Percentiles rank a stretch among this genome's conserved stretches.
These are phyloP conservation scores for Cryptoprocta ferox DNA, from an alignment of 2,797 vertebrate genomes.

Conservation along the genomic window DNA sequence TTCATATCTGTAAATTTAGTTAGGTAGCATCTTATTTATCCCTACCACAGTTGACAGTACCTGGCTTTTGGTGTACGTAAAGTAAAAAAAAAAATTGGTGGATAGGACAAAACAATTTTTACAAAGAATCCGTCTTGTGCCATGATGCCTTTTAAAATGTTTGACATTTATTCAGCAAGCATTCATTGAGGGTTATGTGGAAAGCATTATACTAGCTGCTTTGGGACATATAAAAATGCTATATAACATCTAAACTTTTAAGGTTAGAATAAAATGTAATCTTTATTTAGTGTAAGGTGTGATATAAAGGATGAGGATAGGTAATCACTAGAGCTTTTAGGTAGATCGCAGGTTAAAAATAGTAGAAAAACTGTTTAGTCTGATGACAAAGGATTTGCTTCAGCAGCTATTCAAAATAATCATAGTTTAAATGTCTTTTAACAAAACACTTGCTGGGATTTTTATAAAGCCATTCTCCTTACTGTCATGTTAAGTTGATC, in stretches of 20 bases:
- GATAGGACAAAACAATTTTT: not conserved
- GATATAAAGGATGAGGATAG: not conserved
- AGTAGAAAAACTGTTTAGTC: not conserved
- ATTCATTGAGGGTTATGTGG: constrained; percentile 37
- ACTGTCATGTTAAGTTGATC: constrained; percentile 37
- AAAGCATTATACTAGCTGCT: constrained; percentile 22
- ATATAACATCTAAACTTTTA: constrained; percentile 17
- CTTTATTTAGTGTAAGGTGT: not conserved
- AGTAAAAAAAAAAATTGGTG: not conserved
- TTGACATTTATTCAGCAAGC: constrained; percentile 52
- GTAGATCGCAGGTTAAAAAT: constrained; percentile 10
- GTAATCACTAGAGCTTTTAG: not conserved
- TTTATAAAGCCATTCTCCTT: not conserved
- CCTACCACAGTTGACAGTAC: not conserved
- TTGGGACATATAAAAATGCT: constrained; percentile 14
- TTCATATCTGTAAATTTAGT: constrained; percentile 38
- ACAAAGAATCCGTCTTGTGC: not conserved
- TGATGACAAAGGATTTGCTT: constrained; percentile 39
- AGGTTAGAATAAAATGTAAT: constrained; percentile 25
- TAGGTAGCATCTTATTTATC: not conserved
- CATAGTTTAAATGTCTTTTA: constrained; percentile 41
- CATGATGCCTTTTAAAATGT: not conserved
- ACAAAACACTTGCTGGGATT: not conserved
- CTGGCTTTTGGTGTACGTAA: not conserved
- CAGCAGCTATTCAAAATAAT: not conserved